phyloP scores from a whole-genome alignment of 2,888 invertebrate genomes.

The Eupithecia abbreviata region DNA sequence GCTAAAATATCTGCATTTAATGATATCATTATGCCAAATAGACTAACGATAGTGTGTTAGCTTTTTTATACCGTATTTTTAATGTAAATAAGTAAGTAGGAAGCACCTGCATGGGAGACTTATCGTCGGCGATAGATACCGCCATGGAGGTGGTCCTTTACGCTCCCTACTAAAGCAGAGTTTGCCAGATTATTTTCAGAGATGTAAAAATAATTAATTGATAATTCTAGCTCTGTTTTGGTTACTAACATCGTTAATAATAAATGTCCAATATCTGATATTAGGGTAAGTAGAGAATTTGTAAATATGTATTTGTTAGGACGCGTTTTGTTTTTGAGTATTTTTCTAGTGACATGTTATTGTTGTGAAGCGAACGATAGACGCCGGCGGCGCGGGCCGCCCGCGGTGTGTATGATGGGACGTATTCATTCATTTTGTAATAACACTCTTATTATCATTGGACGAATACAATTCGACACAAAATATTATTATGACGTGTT shows the following conservation, averaged over 20 bases:
- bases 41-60: conserved; percentile 1
- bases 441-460: conserved; percentile 21
- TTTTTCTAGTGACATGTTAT: conserved; percentile 30
- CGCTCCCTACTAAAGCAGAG: neutral
- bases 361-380: conserved; percentile 9
- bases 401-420: neutral
- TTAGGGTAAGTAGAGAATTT: conserved; percentile 38
- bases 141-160: neutral
- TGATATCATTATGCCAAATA: conserved; percentile 1
- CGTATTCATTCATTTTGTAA: conserved; percentile 21
- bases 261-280: conserved; percentile 5
- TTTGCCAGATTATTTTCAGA: neutral
- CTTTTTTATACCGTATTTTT: conserved; percentile 11
- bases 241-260: neutral
- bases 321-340: conserved; percentile 24
- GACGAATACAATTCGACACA: conserved; percentile 41
- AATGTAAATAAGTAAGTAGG: neutral
- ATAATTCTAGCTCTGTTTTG: neutral
- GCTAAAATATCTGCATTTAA: conserved; percentile 10
- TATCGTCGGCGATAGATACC: neutral
- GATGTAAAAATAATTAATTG: neutral
- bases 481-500: conserved; percentile 8
- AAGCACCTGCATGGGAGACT: neutral
- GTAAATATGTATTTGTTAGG: conserved; percentile 36
- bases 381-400: no score